These are phyloP conservation scores for Pocillopora meandrina DNA, from an alignment of 92 coral and sea anemone species.

Conservation along the genomic window DNA sequence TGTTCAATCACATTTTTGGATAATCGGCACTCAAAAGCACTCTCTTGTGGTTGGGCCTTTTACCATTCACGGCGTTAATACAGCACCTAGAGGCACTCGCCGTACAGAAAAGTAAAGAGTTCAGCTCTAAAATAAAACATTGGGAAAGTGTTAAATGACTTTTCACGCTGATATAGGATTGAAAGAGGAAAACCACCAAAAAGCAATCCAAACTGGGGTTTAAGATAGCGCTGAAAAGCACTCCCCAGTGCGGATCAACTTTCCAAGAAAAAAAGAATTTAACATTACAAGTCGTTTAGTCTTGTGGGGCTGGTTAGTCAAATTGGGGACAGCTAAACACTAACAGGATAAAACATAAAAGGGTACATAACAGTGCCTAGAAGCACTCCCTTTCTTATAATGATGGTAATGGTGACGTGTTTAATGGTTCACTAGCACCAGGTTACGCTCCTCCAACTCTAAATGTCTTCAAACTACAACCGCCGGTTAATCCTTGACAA, in stretches of 20 bases:
- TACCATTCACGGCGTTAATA: conserved; percentile 16
- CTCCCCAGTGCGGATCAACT: conserved; percentile 11
- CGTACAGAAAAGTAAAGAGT: conserved; percentile 12
- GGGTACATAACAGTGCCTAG: conserved; percentile 51
- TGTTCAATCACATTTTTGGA: neutral
- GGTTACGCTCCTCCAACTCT: too few species aligned
- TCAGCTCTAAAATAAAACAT: neutral
- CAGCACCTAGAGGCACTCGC: conserved; percentile 62
- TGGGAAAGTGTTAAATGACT: neutral
- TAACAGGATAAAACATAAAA: neutral
- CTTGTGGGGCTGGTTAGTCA: neutral
- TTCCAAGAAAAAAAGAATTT: neutral
- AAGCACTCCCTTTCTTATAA: conserved; percentile 43
- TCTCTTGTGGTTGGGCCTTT: conserved; percentile 54
- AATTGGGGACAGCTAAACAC: neutral
- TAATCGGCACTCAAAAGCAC: conserved; percentile 69
- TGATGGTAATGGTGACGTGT: too few species aligned
- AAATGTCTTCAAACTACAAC: neutral
- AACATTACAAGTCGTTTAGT: neutral
- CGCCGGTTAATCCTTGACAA: neutral
- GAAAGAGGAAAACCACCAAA: neutral
- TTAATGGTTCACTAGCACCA: too few species aligned
- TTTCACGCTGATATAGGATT: neutral
- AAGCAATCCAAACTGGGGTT: conserved; percentile 2
- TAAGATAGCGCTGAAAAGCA: conserved; percentile 37